Base-by-base conservation (phyloP, 2,888 invertebrate genomes). In the Tetragnatha montana region DNA sequence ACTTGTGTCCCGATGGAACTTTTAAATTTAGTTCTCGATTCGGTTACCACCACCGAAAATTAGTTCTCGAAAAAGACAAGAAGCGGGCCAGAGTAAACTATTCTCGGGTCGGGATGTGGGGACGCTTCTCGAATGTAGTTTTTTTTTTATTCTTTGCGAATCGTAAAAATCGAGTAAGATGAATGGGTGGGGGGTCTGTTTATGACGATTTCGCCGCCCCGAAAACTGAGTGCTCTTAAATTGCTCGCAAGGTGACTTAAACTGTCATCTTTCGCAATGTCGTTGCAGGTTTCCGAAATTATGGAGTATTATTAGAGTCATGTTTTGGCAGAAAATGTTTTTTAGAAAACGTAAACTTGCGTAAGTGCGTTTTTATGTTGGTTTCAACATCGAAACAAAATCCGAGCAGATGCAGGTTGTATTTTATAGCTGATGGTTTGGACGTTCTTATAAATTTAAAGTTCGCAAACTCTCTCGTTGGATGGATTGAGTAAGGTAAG, bases 1-100 rank as follows among this genome's bases (percentile, higher is more conserved):
- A 88, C 80, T 80, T 83, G 74, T 85, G 81, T 35, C 76, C 60
- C 60, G 12, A 12, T 12, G 60, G 12, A 17, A 17, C 60, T 60
- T 71, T 82, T 82, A 82, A 82, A 82, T 82, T 82, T 82, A 82
- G 82, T 50, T 51, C 82, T 73, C 73, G 60, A 60, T 82, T 82
- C 70, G 73, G 78, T 35, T 78, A 14, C 51, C 19, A 60, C 22
- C 60, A 60, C 22, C 60, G 78, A 22, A 60, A 60, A 21, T 22
- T 60, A 17, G 14, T 78, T 12, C 14, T 78, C 0, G 19, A 71
- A 60, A 60, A 60, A 60, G 17, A 17, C 4, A 60, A 60, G 60
- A 60, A 60, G 17, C 35, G 60, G 51, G 51, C 78, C 14, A 60
- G 14, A 60, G 78, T 22, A 60, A 60, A 78, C 78, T 68, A 78